Base-by-base conservation (phyloP, 2,113 vertebrate species). In the Oreochromis tanganicae region DNA sequence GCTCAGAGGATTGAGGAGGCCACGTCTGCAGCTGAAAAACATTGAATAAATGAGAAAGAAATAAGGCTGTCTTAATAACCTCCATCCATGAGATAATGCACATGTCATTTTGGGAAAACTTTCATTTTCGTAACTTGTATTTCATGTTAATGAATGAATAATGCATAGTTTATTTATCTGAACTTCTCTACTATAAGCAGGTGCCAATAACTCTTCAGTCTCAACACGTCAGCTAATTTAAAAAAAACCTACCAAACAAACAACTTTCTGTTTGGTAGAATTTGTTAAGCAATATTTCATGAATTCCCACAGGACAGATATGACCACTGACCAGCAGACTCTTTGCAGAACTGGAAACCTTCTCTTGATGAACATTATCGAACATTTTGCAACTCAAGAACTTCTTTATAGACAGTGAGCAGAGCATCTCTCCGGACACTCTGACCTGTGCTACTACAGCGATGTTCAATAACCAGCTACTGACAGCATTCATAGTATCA, bases 121-220 rank as follows among this genome's bases (percentile, higher is more conserved):
- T 36, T 36, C 9, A 36, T 36, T 4, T 27, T 27, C 0, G 1
- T 17, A 27, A 46, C 29, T 46, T 73, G 41, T 10, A 29, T 48
- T 73, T 29, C 21, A 73, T 48, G 24, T 48, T 46, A 43, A 73
- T 73, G 13, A 73, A 29, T 1, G 13, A 73, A 27, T 73, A 3
- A 73, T 46, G 6, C 6, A n/a, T 0, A 2, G 63, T 11, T 41
- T 21, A 8, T 41, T 21, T 41, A 1, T 43, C 9, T 29, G 24
- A 48, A 19, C 68, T 0, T 27, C 68, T 73, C 14, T 17, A 11
- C 41, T 48, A 0, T 7, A 29, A 29, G 24, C 71, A 5, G 1
- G 68, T 16, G 9, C 68, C 68, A 46, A 7, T 29, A 48, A 29
- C 9, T 27, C 1, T 75, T 17, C 24, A 75, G 68, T 29, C 14